Percentiles rank a stretch among this genome's conserved stretches.
phyloP scores from a whole-genome alignment of 2,113 vertebrate genomes.

The Gopherus evgoodei region DNA sequence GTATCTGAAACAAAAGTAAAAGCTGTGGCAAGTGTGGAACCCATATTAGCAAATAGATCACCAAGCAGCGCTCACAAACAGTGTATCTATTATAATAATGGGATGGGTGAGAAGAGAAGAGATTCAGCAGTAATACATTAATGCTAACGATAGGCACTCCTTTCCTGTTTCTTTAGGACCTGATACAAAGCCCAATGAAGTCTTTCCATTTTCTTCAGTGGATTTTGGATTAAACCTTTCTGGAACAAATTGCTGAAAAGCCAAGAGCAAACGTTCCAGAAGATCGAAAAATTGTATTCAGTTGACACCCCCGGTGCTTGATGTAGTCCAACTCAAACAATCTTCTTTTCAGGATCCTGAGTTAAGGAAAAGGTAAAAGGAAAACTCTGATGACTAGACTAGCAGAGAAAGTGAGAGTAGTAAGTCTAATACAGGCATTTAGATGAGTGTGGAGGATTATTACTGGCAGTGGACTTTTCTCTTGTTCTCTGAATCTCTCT shows the following conservation, averaged over 20 bases:
- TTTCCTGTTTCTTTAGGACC: background rate
- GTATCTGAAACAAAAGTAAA: background rate
- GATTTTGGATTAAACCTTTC: background rate
- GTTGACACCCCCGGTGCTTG: background rate
- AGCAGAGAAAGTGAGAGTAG: background rate
- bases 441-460: constrained; percentile 30
- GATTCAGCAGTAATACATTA: background rate
- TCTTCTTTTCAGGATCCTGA: background rate
- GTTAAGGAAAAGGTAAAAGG: constrained; percentile 24
- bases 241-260: background rate
- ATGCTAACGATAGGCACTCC: background rate
- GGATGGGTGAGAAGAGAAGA: background rate
- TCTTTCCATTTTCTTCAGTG: background rate
- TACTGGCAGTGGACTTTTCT: constrained; percentile 37
- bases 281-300: background rate
- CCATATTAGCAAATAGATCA: background rate
- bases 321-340: background rate
- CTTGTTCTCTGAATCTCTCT: constrained; percentile 48
- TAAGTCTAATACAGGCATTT: background rate
- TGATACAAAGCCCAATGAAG: background rate
- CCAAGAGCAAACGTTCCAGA: background rate
- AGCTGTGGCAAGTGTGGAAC: background rate
- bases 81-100: background rate
- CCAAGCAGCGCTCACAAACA: background rate
- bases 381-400: constrained; percentile 33